phyloP scores from a whole-genome alignment of 2,888 invertebrate species.

The Tetragnatha montana region DNA sequence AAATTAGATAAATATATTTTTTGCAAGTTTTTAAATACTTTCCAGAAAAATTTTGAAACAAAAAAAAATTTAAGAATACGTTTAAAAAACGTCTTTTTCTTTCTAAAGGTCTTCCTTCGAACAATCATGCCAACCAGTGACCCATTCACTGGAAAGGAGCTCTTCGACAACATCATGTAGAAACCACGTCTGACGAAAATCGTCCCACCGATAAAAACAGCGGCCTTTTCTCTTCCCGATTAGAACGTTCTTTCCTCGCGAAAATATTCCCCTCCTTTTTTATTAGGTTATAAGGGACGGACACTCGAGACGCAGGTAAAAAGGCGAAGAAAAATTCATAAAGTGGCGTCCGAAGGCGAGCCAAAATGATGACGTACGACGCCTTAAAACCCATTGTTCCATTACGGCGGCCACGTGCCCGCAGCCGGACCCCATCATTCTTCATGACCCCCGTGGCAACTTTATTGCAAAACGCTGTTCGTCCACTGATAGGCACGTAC shows the following conservation, averaged over 20 bases:
- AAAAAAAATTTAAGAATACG: no score
- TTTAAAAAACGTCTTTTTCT: no score
- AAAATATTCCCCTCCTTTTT: conserved; percentile 37
- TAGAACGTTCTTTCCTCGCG: conserved; percentile 25
- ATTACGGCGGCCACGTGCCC: conserved; percentile 69
- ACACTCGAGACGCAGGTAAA: conserved; percentile 57
- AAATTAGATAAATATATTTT: no score
- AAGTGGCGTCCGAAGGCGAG: conserved; percentile 59
- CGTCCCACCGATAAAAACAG: conserved; percentile 19
- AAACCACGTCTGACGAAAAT: conserved; percentile 43
- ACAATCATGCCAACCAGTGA: no score
- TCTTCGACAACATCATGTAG: no score
- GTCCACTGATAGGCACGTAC: conserved; percentile 69
- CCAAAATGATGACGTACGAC: conserved; percentile 70
- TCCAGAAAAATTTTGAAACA: no score
- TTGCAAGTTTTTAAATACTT: no score
- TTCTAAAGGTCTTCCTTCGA: no score
- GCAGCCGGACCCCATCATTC: conserved; percentile 68
- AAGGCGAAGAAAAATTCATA: conserved; percentile 67
- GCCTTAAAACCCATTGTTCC: conserved; percentile 71
- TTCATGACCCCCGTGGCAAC: conserved; percentile 70
- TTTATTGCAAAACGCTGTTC: conserved; percentile 71
- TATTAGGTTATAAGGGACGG: conserved; percentile 61
- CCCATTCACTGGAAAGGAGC: no score
- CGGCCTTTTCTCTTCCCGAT: conserved; percentile 24